Percentiles rank a stretch among this genome's conserved stretches.
phyloP scores from a whole-genome alignment of 1,140 invertebrate genomes.

The Ladona fulva region DNA sequence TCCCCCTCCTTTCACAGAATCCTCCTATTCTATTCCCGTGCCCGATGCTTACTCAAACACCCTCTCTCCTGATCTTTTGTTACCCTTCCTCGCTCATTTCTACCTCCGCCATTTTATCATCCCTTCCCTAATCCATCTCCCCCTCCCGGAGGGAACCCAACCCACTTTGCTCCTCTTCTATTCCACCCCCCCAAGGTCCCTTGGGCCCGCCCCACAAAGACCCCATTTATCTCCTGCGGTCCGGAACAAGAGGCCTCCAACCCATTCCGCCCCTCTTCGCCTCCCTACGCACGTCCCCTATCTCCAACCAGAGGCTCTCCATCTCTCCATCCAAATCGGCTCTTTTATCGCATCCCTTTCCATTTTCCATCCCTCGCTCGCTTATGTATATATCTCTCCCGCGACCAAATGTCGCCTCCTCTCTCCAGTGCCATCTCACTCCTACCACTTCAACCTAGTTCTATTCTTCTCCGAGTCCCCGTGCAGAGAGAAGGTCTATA shows the following conservation, averaged over 20 bases:
- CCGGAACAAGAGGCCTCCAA: constrained; percentile 1
- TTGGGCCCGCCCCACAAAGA: not conserved
- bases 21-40: no score
- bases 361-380: not conserved
- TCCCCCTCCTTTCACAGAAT: no score
- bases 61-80: no score
- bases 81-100: not conserved
- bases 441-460: no score
- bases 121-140: not conserved
- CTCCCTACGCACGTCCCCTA: not conserved
- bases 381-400: constrained; percentile 1
- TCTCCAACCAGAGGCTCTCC: not conserved
- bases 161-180: not conserved
- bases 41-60: no score
- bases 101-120: not conserved
- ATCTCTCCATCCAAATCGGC: no score
- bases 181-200: not conserved
- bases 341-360: no score
- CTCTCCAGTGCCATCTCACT: not conserved
- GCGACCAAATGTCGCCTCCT: not conserved
- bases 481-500: no score
- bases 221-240: constrained; percentile 5
- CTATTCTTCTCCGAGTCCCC: no score
- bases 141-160: not conserved
- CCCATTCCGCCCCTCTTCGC: not conserved